Evolutionary conservation across 1,140 invertebrate genomes (phyloP).

Genomic region (Aethina tumida): DNA sequence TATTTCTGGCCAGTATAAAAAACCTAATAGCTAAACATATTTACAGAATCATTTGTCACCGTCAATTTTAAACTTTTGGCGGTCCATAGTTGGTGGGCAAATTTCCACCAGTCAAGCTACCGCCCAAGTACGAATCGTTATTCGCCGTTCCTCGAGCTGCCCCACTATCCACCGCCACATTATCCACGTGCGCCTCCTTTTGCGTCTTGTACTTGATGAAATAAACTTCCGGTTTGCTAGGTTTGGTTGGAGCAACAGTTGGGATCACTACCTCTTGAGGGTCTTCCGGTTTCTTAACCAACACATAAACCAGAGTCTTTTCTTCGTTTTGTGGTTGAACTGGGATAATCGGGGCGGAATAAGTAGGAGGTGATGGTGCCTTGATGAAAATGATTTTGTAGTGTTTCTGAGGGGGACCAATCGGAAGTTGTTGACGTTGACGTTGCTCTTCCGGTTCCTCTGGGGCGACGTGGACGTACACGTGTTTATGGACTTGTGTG

Average conservation of each 20-base stretch:
- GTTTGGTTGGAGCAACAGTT: conserved; percentile 63
- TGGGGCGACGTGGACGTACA: conserved; percentile 23
- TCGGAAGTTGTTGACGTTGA: neutral
- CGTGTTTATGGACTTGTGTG: conserved; percentile 22
- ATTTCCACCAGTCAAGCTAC: no score
- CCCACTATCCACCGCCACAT: no score
- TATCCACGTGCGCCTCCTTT: no score
- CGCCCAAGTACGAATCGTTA: no score
- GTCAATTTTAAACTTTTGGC: no score
- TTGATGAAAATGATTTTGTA: conserved; percentile 87
- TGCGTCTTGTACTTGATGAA: conserved; percentile 85
- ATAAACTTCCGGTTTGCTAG: conserved; percentile 77
- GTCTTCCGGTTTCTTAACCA: conserved; percentile 76
- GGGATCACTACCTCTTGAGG: conserved; percentile 65
- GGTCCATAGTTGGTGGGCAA: no score
- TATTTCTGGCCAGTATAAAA: no score
- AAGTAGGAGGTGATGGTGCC: conserved; percentile 65
- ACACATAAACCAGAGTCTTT: conserved; percentile 78
- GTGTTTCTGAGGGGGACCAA: conserved; percentile 48
- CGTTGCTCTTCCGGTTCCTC: conserved; percentile 16
- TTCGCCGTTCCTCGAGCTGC: no score
- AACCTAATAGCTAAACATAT: no score
- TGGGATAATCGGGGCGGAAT: conserved; percentile 51
- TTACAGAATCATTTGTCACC: no score
- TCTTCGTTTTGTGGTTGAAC: conserved; percentile 65